A percentile compares a stretch with the other conserved stretches of the same genome.
These are phyloP conservation scores for Onychomys torridus DNA, from an alignment of 2,797 vertebrate species.

Conservation along the genomic window DNA sequence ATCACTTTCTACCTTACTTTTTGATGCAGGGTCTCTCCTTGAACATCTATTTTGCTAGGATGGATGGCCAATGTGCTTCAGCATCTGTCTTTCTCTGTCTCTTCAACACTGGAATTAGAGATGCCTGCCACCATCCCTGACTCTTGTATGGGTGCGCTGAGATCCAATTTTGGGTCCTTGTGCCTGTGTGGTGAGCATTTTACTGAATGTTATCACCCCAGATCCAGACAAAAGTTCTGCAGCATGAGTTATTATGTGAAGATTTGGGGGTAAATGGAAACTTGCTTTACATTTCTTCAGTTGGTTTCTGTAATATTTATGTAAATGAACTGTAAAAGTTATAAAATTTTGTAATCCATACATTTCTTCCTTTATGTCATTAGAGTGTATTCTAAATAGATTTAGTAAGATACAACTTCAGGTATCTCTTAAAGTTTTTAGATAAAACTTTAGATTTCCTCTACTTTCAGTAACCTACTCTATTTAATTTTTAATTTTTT, in stretches of 20 bases:
- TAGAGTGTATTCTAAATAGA: conserved; percentile 14
- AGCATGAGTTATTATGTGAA: conserved; percentile 8
- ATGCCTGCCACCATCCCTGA: not conserved
- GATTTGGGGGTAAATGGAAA: not conserved
- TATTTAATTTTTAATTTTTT: conserved; percentile 83
- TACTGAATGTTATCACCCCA: not conserved
- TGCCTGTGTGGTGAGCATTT: not conserved
- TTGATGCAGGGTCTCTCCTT: not conserved
- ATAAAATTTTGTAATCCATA: not conserved
- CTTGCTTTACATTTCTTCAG: not conserved
- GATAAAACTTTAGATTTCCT: conserved; percentile 65
- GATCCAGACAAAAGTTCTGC: not conserved
- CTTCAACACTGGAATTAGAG: not conserved
- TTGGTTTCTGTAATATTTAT: conserved; percentile 46
- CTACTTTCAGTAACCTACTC: conserved; percentile 73
- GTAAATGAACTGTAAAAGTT: conserved; percentile 42
- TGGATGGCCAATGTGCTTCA: not conserved
- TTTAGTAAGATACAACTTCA: not conserved
- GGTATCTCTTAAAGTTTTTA: conserved; percentile 55
- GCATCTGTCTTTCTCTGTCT: not conserved
- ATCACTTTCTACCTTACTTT: not conserved
- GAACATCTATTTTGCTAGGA: not conserved
- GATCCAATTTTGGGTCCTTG: not conserved
- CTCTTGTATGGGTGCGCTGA: not conserved
- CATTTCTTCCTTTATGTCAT: not conserved